These are phyloP conservation scores for Sapajus apella DNA, from an alignment of 2,113 vertebrate genomes.

Conservation along the genomic window DNA sequence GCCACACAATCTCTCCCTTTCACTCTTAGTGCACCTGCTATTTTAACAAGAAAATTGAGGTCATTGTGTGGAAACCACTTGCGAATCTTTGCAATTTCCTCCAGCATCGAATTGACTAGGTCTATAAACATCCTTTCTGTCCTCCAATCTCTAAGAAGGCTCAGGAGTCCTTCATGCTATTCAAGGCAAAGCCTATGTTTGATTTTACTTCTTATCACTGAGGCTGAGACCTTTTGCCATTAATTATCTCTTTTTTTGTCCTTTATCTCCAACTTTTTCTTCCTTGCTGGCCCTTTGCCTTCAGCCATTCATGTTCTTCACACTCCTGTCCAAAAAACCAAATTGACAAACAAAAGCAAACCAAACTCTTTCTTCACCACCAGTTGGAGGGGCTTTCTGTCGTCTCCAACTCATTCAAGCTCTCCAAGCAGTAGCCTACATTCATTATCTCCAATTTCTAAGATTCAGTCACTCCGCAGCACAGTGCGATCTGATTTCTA, in stretches of 20 bases:
- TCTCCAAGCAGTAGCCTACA: not conserved
- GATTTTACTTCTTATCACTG: conserved; percentile 22
- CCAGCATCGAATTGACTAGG: not conserved
- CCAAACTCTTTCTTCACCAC: not conserved
- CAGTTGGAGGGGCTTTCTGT: not conserved
- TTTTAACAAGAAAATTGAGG: conserved; percentile 67
- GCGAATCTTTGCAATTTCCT: conserved; percentile 17
- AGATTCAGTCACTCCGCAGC: conserved; percentile 11
- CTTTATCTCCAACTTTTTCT: conserved; percentile 43
- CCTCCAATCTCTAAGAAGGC: not conserved
- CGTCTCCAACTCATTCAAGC: not conserved
- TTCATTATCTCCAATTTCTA: not conserved
- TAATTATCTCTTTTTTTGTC: conserved; percentile 51
- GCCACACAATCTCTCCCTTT: not conserved
- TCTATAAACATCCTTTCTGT: conserved; percentile 1
- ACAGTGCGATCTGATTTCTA: conserved; percentile 37
- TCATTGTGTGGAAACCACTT: conserved; percentile 31
- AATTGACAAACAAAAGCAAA: conserved; percentile 46
- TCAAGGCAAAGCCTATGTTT: conserved; percentile 15
- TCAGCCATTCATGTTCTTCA: not conserved
- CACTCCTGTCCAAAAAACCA: conserved; percentile 25
- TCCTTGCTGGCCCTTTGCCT: not conserved
- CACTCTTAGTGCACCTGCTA: not conserved
- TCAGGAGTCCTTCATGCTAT: not conserved
- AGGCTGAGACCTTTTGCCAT: conserved; percentile 32